Evolutionary conservation across 2,113 vertebrate species (phyloP).

Genomic region (Zosterops lateralis): DNA sequence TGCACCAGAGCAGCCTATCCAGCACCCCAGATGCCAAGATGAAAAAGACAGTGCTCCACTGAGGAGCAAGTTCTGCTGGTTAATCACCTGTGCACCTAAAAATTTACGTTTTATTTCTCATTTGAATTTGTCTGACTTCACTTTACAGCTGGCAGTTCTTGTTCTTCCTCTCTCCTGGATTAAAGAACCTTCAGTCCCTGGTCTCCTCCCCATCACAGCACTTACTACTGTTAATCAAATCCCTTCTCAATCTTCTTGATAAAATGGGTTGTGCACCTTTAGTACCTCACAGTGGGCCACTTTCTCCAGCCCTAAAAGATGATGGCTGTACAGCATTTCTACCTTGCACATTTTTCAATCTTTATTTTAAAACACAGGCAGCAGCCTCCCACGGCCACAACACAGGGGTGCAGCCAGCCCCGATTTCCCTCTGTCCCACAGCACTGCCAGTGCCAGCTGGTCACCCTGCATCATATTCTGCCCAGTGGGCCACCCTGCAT

Average conservation of each 20-base stretch:
- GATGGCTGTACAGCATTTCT: neutral
- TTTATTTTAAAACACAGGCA: neutral
- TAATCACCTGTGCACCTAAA: neutral
- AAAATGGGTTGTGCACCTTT: neutral
- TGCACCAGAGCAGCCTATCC: neutral
- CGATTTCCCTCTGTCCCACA: neutral
- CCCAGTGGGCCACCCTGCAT: neutral
- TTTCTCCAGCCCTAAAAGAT: neutral
- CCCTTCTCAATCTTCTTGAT: conserved; percentile 2
- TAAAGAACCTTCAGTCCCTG: neutral
- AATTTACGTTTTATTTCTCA: conserved; percentile 1
- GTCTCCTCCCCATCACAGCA: neutral
- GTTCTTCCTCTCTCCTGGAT: neutral
- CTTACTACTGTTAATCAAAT: neutral
- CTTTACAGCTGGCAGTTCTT: neutral
- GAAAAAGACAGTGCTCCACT: neutral
- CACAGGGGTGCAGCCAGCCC: neutral
- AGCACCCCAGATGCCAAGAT: neutral
- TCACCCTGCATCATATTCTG: neutral
- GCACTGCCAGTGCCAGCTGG: rapidly evolving
- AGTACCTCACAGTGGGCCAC: neutral
- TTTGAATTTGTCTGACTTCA: conserved; percentile 25
- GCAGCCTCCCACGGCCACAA: neutral
- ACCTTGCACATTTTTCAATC: neutral
- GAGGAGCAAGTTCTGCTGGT: conserved; percentile 5